These are phyloP conservation scores for Psix sp. DNA, from an alignment of 1,140 invertebrate genomes.

Conservation along the genomic window DNA sequence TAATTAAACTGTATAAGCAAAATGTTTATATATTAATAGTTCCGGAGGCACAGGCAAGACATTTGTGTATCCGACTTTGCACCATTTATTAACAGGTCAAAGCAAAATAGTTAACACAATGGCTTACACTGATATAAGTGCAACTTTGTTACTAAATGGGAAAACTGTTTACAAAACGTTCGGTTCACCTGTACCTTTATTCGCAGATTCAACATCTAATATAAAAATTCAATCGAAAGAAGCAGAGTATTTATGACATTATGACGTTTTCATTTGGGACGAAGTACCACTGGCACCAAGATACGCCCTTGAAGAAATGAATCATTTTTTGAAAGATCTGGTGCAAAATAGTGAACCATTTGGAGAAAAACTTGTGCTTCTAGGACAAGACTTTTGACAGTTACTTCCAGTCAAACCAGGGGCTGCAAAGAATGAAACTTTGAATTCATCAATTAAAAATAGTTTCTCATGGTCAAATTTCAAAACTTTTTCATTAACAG, in stretches of 20 bases:
- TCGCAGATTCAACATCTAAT: conserved; percentile 38
- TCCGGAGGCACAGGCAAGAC: too few species aligned
- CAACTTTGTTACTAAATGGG: too few species aligned
- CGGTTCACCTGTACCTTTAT: conserved; percentile 40
- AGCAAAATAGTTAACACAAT: too few species aligned
- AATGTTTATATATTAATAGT: background rate
- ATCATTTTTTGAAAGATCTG: too few species aligned
- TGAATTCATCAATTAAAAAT: conserved; percentile 3
- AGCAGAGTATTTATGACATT: conserved; percentile 36
- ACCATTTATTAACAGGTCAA: too few species aligned
- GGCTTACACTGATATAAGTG: too few species aligned
- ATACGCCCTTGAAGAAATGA: conserved; percentile 42
- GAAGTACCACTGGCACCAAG: conserved; percentile 55
- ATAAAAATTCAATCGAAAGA: too few species aligned
- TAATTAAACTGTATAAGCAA: background rate
- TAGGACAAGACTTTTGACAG: conserved; percentile 59
- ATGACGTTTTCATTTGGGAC: conserved; percentile 44
- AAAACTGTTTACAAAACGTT: conserved; percentile 23
- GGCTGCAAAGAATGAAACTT: conserved; percentile 28
- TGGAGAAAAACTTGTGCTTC: conserved; percentile 59
- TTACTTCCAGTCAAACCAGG: conserved; percentile 43
- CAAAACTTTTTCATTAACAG: conserved; percentile 5
- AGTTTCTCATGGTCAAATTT: conserved; percentile 23
- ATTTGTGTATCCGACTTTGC: too few species aligned
- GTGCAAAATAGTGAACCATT: conserved; percentile 27